Evolutionary conservation across 2,797 vertebrate species (phyloP).

Genomic region (Chelon auratus): DNA sequence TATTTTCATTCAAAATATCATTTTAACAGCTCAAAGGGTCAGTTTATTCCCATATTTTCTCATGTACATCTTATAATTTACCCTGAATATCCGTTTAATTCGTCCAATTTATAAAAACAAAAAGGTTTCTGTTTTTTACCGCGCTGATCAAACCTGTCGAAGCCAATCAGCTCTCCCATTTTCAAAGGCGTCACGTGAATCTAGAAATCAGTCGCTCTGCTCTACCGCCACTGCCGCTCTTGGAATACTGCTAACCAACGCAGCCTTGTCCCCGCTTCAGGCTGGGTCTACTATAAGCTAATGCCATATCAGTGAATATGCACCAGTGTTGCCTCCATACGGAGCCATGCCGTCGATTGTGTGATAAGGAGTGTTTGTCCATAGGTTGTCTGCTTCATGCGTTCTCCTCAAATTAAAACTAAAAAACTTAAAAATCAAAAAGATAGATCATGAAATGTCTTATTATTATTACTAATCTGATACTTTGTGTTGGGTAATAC

Average conservation of each 20-base stretch:
- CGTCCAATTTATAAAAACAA: neutral
- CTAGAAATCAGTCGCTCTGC: constrained; percentile 15
- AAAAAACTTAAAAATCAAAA: neutral
- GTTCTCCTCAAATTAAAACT: constrained; percentile 43
- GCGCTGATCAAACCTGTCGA: neutral
- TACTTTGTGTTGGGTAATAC: too few species aligned
- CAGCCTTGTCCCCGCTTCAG: constrained; percentile 33
- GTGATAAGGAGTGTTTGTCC: constrained; percentile 24
- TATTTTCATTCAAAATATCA: too few species aligned
- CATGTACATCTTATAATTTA: neutral
- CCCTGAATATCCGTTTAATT: neutral
- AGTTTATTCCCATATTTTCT: neutral
- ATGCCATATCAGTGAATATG: constrained; percentile 56
- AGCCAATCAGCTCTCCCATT: neutral
- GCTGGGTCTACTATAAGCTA: constrained; percentile 47
- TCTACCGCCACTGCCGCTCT: constrained; percentile 28
- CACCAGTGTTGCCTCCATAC: constrained; percentile 52
- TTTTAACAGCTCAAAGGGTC: neutral
- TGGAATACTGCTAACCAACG: constrained; percentile 30
- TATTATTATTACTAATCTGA: neutral
- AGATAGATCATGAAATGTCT: neutral
- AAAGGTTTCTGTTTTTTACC: neutral
- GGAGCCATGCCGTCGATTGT: constrained; percentile 26
- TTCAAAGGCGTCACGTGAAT: constrained; percentile 8
- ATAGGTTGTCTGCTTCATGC: constrained; percentile 44